Conservation (phyloP, 2,797 vertebrate species). For the Ptychobarbus kaznakovi region DNA sequence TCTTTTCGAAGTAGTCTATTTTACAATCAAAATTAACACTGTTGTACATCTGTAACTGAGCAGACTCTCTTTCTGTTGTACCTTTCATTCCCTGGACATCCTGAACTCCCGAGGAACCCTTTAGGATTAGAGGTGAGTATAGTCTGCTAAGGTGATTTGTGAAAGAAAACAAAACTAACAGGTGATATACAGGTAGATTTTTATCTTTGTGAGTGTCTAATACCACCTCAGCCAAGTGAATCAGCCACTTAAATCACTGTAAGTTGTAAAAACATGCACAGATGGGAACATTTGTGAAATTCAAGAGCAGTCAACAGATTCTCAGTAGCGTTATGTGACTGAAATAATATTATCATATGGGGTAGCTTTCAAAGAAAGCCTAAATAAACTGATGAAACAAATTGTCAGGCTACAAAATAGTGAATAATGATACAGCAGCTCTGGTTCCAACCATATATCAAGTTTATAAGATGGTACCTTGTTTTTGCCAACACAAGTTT, state of each 20-base stretch:
- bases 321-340: neutral
- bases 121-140: neutral
- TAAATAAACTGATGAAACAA: neutral
- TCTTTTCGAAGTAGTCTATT: neutral
- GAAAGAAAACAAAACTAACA: slow-evolving; percentile 14
- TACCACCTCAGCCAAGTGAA: neutral
- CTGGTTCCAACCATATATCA: neutral
- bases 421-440: neutral
- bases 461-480: neutral
- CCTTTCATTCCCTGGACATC: slow-evolving; percentile 10
- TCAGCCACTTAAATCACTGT: slow-evolving; percentile 9
- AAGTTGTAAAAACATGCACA: slow-evolving; percentile 36
- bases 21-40: slow-evolving; percentile 21
- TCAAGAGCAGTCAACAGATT: slow-evolving; percentile 1
- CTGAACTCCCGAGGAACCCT: neutral
- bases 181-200: slow-evolving; percentile 5
- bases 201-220: slow-evolving; percentile 7
- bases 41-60: neutral
- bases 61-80: neutral
- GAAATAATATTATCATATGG: slow-evolving; percentile 11
- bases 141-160: neutral
- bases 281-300: slow-evolving; percentile 35
- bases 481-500: neutral
- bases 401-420: neutral
- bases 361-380: neutral